phyloP scores from a whole-genome alignment of 2,888 invertebrate species.

The Lithodes maja region DNA sequence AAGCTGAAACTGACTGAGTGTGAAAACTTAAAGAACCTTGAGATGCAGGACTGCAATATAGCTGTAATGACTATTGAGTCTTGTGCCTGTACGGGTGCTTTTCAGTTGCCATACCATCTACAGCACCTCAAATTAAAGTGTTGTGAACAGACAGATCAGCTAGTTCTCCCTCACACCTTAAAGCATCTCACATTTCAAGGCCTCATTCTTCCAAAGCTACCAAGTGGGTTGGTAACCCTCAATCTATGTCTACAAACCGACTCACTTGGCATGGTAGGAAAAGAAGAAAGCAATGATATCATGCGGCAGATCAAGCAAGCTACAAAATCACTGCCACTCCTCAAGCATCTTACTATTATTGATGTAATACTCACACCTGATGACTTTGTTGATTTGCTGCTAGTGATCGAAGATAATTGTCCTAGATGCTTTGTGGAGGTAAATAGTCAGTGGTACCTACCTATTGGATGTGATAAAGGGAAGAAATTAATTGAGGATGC shows the following conservation, averaged over 20 bases:
- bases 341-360: not conserved
- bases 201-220: not conserved
- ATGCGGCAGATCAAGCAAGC: not conserved
- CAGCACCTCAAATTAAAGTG: not conserved
- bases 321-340: not conserved
- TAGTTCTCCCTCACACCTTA: not conserved
- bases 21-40: not conserved
- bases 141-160: not conserved
- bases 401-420: no score
- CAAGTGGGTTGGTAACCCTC: not conserved
- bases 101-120: not conserved
- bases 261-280: not conserved
- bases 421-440: no score
- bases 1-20: conserved; percentile 4
- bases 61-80: not conserved
- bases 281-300: not conserved
- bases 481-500: no score
- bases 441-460: no score
- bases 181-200: not conserved
- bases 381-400: no score
- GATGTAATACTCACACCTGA: not conserved
- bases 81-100: not conserved
- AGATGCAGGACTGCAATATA: not conserved
- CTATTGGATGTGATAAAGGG: no score
- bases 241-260: not conserved